Evolutionary conservation across 2,113 vertebrate genomes (phyloP).

Genomic region (Phycodurus eques): DNA sequence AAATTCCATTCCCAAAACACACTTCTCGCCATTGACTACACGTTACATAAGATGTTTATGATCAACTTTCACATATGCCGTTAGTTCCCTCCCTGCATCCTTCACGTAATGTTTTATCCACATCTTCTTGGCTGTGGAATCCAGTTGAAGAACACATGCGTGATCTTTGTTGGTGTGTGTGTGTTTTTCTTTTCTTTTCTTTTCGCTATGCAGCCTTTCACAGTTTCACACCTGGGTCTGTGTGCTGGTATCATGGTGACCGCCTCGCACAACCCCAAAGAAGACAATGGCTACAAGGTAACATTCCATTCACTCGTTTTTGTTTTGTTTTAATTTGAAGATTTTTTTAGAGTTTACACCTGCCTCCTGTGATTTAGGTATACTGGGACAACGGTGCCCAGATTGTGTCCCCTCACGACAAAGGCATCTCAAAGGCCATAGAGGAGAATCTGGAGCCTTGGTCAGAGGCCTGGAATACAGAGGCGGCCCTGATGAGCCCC

Average conservation of each 20-base stretch:
- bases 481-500: conserved; percentile 68
- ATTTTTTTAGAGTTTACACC: neutral
- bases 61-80: neutral
- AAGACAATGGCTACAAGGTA: conserved; percentile 98
- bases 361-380: conserved; percentile 72
- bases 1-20: conserved; percentile 44
- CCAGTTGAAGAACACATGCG: neutral
- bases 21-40: neutral
- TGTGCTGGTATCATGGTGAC: conserved; percentile 97
- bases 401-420: conserved; percentile 91
- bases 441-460: conserved; percentile 89
- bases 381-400: conserved; percentile 97
- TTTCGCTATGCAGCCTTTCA: conserved; percentile 80
- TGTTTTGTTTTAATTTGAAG: neutral
- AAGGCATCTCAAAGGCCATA: conserved; percentile 85
- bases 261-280: conserved; percentile 96
- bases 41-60: conserved; percentile 34
- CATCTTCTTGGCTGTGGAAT: neutral
- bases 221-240: conserved; percentile 84
- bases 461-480: conserved; percentile 86
- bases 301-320: neutral
- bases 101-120: neutral
- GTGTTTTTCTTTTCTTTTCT: neutral
- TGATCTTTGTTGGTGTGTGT: neutral
- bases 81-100: neutral